Evolutionary conservation across 2,888 invertebrate genomes (phyloP).

Genomic region (Philonicus albiceps): DNA sequence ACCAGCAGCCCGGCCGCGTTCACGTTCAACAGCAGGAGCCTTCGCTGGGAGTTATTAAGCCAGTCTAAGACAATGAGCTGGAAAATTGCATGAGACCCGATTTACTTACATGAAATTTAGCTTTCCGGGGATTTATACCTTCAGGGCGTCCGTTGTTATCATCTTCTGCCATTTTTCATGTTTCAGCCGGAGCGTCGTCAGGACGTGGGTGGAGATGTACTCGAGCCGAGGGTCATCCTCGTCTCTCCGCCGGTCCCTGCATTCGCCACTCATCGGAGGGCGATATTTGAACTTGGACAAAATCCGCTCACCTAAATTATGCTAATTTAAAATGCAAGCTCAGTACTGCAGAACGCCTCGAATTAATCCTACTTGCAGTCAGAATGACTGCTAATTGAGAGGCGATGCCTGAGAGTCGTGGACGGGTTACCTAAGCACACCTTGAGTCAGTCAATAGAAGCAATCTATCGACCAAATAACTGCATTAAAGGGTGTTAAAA

Average conservation of each 20-base stretch:
- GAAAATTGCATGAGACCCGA: constrained; percentile 50
- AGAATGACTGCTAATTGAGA: background rate
- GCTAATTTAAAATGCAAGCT: background rate
- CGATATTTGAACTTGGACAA: background rate
- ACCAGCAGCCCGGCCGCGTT: constrained; percentile 64
- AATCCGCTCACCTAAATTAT: background rate
- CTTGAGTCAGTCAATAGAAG: background rate
- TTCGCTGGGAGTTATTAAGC: constrained; percentile 58
- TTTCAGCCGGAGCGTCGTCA: constrained; percentile 80
- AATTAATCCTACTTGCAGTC: background rate
- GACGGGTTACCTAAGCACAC: background rate
- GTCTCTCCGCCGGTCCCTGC: constrained; percentile 5
- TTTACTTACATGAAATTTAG: constrained; percentile 29
- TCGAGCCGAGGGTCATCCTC: constrained; percentile 76
- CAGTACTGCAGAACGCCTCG: background rate
- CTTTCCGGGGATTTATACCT: constrained; percentile 64
- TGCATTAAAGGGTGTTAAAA: constrained; percentile 4
- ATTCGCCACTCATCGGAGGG: background rate
- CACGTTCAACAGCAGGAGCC: constrained; percentile 62
- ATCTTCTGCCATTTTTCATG: constrained; percentile 89
- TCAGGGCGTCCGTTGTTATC: constrained; percentile 74
- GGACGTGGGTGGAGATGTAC: constrained; percentile 78
- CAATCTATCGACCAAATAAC: constrained; percentile 33
- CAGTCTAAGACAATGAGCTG: constrained; percentile 63
- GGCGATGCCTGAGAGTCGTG: background rate